phyloP scores from a whole-genome alignment of 2,113 vertebrate genomes.

The Barnardius zonarius region DNA sequence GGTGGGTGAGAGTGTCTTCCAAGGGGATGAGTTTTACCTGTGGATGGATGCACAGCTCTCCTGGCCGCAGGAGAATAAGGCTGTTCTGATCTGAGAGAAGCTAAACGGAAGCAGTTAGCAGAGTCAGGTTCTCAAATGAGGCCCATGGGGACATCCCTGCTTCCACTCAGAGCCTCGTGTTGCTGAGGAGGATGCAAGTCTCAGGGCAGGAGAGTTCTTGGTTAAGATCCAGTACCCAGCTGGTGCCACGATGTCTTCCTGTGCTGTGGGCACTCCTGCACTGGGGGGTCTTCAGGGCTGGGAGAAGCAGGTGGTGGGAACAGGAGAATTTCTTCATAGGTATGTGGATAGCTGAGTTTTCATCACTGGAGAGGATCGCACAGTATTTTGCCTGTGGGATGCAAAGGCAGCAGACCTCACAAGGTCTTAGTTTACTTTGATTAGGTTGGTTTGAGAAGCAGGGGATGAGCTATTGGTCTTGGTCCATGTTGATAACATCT shows the following conservation, averaged over 20 bases:
- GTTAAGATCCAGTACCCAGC: background rate
- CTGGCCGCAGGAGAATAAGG: background rate
- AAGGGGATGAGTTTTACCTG: fast-evolving
- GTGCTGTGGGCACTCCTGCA: background rate
- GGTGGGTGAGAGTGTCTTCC: background rate
- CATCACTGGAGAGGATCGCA: background rate
- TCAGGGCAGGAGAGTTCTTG: background rate
- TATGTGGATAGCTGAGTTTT: background rate
- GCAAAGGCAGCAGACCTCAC: background rate
- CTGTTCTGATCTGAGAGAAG: background rate
- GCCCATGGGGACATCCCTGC: background rate
- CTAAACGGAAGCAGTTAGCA: background rate
- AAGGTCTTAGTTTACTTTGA: background rate
- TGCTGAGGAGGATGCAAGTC: background rate
- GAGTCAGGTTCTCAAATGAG: background rate
- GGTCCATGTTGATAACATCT: background rate
- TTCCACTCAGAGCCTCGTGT: background rate
- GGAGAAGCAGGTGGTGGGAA: background rate
- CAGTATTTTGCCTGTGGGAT: background rate
- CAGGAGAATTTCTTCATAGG: background rate
- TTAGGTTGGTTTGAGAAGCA: background rate
- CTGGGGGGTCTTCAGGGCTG: background rate
- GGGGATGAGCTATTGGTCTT: background rate
- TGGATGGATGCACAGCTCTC: background rate
- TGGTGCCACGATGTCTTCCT: background rate